A percentile compares a stretch with the other conserved stretches of the same genome.
Conservation (phyloP, 2,113 vertebrate species). For the Sylvilagus bachmani region DNA sequence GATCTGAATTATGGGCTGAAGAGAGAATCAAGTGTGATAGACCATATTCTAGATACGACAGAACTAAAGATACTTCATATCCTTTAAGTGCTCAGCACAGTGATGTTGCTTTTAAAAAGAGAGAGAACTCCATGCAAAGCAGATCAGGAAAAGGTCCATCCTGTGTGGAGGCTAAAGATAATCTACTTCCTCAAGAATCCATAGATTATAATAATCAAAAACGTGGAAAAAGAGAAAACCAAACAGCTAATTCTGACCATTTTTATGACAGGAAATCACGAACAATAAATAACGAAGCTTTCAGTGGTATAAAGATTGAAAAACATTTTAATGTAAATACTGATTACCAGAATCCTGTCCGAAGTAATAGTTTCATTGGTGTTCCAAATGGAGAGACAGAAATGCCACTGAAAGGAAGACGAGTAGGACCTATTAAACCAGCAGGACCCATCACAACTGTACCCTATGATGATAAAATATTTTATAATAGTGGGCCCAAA, state of each 20-base stretch:
- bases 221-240: constrained; percentile 91
- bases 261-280: constrained; percentile 91
- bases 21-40: constrained; percentile 89
- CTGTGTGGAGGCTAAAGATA: constrained; percentile 89
- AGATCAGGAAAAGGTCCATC: constrained; percentile 87
- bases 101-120: constrained; percentile 90
- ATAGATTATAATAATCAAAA: constrained; percentile 91
- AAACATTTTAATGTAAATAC: constrained; percentile 88
- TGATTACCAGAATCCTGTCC: constrained; percentile 87
- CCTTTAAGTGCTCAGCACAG: constrained; percentile 84
- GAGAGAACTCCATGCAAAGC: constrained; percentile 88
- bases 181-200: constrained; percentile 85
- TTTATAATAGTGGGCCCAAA: constrained; percentile 91
- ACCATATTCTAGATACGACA: constrained; percentile 89
- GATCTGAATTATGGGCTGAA: constrained; percentile 89
- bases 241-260: constrained; percentile 89
- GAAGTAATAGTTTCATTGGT: constrained; percentile 87
- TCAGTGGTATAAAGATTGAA: constrained; percentile 88
- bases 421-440: constrained; percentile 95
- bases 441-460: constrained; percentile 78
- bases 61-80: constrained; percentile 90
- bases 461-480: constrained; percentile 90
- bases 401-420: constrained; percentile 89
- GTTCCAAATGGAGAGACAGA: constrained; percentile 94
- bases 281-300: constrained; percentile 87